phyloP scores from a whole-genome alignment of 2,113 vertebrate species.

The Halichoerus grypus region DNA sequence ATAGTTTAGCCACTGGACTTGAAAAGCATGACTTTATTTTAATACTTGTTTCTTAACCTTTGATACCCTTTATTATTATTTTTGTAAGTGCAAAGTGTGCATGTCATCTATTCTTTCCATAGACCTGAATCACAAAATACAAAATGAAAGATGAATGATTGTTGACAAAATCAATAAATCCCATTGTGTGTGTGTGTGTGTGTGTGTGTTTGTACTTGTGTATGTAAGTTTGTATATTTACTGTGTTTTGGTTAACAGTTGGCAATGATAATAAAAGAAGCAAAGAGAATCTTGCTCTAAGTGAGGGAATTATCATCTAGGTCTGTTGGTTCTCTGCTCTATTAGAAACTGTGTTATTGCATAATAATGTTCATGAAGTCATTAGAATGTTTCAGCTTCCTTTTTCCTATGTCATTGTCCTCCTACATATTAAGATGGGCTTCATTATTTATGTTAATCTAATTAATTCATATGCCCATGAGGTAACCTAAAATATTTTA shows the following conservation, averaged over 20 bases:
- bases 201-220: not conserved
- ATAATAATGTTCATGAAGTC: not conserved
- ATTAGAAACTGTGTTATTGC: not conserved
- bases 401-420: not conserved
- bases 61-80: not conserved
- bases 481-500: slow-evolving; percentile 25
- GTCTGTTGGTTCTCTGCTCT: not conserved
- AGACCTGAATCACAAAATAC: not conserved
- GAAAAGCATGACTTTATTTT: not conserved
- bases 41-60: not conserved
- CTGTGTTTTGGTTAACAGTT: not conserved
- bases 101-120: not conserved
- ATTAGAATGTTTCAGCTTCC: slow-evolving; percentile 3
- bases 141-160: not conserved
- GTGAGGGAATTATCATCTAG: not conserved
- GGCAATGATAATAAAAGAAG: not conserved
- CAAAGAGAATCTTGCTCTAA: not conserved
- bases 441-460: not conserved
- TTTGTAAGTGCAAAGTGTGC: not conserved
- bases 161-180: not conserved
- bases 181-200: not conserved
- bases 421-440: not conserved
- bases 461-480: slow-evolving; percentile 2
- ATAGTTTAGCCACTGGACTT: not conserved
- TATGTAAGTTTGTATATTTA: not conserved